Percentiles rank a stretch among this genome's conserved stretches.
Conservation (phyloP, 2,797 vertebrate genomes). For the Hybognathus amarus region DNA sequence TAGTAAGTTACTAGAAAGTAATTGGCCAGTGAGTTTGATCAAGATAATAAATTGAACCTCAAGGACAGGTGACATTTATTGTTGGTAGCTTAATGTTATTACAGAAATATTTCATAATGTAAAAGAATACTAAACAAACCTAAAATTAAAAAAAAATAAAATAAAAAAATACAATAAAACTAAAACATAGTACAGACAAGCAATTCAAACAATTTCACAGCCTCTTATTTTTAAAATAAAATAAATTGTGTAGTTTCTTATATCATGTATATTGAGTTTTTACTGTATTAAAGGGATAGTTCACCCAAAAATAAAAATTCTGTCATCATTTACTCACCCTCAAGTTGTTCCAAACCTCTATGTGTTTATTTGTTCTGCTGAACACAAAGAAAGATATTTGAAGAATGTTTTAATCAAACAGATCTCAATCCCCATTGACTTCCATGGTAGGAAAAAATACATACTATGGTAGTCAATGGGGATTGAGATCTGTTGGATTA, state of each 20-base stretch:
- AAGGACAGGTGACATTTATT: background rate
- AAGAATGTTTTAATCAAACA: too few species aligned
- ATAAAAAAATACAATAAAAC: too few species aligned
- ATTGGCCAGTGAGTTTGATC: background rate
- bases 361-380: too few species aligned
- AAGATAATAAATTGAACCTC: background rate
- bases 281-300: background rate
- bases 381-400: too few species aligned
- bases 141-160: too few species aligned
- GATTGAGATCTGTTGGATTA: too few species aligned
- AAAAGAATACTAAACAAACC: background rate
- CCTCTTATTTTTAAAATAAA: background rate
- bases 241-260: background rate
- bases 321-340: too few species aligned
- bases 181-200: background rate
- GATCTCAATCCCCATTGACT: too few species aligned
- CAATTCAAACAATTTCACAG: background rate
- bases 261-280: background rate
- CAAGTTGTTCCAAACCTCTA: too few species aligned
- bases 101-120: background rate
- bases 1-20: background rate
- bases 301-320: too few species aligned
- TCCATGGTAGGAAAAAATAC: too few species aligned
- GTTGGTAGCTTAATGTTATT: background rate
- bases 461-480: too few species aligned